Conservation (phyloP, 2,797 vertebrate species). For the Orestias chungarensis region DNA sequence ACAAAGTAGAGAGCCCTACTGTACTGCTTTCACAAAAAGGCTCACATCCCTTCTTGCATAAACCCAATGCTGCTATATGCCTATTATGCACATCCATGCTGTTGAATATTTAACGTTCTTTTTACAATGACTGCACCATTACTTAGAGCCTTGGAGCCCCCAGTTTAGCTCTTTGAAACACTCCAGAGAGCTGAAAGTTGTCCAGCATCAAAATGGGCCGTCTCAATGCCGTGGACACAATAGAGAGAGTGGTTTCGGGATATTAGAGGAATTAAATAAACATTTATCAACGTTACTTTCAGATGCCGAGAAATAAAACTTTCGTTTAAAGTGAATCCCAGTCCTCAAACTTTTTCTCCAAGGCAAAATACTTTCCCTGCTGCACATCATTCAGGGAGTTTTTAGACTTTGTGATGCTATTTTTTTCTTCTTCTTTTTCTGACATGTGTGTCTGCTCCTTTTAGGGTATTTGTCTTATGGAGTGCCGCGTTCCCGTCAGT, state of each 20-base stretch:
- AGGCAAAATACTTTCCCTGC: constrained; percentile 23
- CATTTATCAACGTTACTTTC: constrained; percentile 28
- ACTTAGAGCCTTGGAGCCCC: constrained; percentile 63
- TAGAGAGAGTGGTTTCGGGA: constrained; percentile 20
- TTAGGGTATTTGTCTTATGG: constrained; percentile 43
- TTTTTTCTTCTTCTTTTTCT: constrained; percentile 13
- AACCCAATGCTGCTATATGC: constrained; percentile 59
- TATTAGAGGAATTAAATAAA: constrained; percentile 38
- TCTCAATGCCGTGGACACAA: constrained; percentile 32
- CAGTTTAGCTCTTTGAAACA: constrained; percentile 59
- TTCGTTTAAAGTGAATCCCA: constrained; percentile 16
- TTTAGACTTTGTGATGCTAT: constrained; percentile 13
- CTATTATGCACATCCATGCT: constrained; percentile 76
- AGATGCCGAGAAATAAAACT: constrained; percentile 17
- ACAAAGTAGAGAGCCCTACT: constrained; percentile 48
- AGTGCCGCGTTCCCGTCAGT: constrained; percentile 42
- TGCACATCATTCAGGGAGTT: constrained; percentile 16
- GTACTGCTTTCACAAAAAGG: constrained; percentile 31
- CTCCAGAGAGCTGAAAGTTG: constrained; percentile 59
- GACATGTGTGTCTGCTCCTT: constrained; percentile 25
- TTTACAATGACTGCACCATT: constrained; percentile 78
- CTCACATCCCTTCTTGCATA: constrained; percentile 39
- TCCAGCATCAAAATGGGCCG: constrained; percentile 31
- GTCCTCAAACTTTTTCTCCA: constrained; percentile 31
- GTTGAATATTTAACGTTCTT: constrained; percentile 80